phyloP scores from a whole-genome alignment of 2,113 vertebrate genomes.

The Vanacampus margaritifer region DNA sequence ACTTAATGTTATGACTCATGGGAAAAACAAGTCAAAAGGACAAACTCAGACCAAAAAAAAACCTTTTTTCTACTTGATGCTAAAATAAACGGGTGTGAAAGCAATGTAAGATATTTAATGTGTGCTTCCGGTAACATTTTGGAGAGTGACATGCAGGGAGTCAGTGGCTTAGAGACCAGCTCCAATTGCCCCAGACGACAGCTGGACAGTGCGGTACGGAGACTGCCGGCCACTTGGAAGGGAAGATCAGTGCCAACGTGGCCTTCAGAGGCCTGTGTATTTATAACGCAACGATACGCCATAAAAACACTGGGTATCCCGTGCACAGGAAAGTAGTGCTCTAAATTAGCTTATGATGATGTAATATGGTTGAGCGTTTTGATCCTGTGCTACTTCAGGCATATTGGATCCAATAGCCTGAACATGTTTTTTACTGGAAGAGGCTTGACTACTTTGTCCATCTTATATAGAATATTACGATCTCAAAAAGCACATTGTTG shows the following conservation, averaged over 20 bases:
- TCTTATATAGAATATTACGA: no score
- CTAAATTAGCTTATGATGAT: background rate
- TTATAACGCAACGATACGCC: constrained; percentile 63
- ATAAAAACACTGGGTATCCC: background rate
- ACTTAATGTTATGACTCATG: background rate
- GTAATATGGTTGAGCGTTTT: background rate
- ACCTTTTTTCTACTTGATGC: background rate
- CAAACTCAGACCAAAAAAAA: background rate
- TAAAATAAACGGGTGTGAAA: constrained; percentile 52
- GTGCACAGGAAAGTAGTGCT: background rate
- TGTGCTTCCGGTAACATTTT: constrained; percentile 68
- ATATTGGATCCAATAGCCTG: background rate
- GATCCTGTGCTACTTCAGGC: background rate
- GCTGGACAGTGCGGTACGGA: constrained; percentile 62
- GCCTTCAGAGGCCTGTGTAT: constrained; percentile 52
- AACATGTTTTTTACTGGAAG: background rate
- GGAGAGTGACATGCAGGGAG: constrained; percentile 36
- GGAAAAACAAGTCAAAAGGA: background rate
- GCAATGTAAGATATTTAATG: constrained; percentile 53
- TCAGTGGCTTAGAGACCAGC: constrained; percentile 31
- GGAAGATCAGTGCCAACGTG: constrained; percentile 34
- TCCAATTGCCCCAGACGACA: constrained; percentile 72
- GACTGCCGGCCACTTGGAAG: constrained; percentile 37
- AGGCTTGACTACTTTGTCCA: background rate
- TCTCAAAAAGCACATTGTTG: no score